Evolutionary conservation across 2,888 invertebrate species (phyloP).

Genomic region (Heteromyza rotundicornis): DNA sequence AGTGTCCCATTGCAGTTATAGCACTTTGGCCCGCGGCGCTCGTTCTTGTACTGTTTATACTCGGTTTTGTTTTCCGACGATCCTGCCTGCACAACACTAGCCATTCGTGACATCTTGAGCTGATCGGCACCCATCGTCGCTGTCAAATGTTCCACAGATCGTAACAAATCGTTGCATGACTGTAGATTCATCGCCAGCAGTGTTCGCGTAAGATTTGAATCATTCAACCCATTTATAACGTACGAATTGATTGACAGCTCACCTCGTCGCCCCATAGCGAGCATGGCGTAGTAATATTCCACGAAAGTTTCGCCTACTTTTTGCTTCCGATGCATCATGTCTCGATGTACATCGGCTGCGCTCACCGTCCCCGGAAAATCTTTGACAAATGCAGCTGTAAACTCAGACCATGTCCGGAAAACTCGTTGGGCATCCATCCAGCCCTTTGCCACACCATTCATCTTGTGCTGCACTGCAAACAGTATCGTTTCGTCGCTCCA

Average conservation of each 20-base stretch:
- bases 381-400: not conserved
- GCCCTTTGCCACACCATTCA: conserved; percentile 14
- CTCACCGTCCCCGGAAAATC: conserved; percentile 22
- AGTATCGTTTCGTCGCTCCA: conserved; percentile 17
- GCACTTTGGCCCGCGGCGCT: not conserved
- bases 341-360: conserved; percentile 23
- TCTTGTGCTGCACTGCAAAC: conserved; percentile 14
- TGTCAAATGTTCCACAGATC: conserved; percentile 29
- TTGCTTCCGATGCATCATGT: conserved; percentile 21
- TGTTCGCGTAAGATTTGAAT: conserved; percentile 22
- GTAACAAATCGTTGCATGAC: conserved; percentile 22
- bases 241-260: conserved; percentile 29
- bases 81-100: not conserved
- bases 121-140: too few relatives aligned
- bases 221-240: conserved; percentile 29
- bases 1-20: conserved; percentile 4
- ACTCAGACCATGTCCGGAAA: conserved; percentile 14
- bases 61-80: not conserved
- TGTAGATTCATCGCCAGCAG: conserved; percentile 23
- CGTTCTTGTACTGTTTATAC: not conserved
- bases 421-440: conserved; percentile 19
- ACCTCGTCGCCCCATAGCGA: conserved; percentile 26
- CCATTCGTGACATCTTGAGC: not conserved
- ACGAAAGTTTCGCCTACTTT: conserved; percentile 15
- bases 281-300: conserved; percentile 31